phyloP scores from a whole-genome alignment of 2,797 vertebrate genomes.

The Enteromius treurensis region DNA sequence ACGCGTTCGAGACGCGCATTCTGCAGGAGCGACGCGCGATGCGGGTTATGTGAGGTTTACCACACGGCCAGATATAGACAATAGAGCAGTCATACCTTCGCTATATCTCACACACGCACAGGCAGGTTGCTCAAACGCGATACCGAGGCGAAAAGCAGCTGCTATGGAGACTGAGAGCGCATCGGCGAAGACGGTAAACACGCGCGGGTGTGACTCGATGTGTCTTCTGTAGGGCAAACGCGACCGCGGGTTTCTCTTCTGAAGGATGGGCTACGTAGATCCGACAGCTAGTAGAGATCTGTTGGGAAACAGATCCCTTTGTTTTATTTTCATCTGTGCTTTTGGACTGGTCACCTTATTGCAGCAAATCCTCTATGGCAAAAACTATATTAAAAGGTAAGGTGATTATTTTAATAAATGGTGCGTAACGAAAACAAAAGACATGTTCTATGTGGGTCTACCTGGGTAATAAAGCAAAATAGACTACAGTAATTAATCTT shows the following conservation, averaged over 20 bases:
- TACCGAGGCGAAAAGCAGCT: neutral
- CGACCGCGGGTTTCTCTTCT: slow-evolving; percentile 67
- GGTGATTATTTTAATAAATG: slow-evolving; percentile 51
- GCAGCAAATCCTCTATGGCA: slow-evolving; percentile 96
- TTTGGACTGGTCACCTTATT: slow-evolving; percentile 96
- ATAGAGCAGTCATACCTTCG: neutral
- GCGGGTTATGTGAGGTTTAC: slow-evolving; percentile 4
- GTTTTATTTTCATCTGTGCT: slow-evolving; percentile 98
- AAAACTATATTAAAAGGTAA: slow-evolving; percentile 98
- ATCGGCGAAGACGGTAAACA: slow-evolving; percentile 23
- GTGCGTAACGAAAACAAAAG: neutral
- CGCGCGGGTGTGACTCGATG: slow-evolving; percentile 11
- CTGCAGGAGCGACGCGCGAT: slow-evolving; percentile 13
- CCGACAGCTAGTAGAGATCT: slow-evolving; percentile 92
- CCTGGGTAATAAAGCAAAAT: neutral
- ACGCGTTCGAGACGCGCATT: slow-evolving; percentile 16
- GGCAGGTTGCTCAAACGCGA: neutral
- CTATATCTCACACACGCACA: neutral
- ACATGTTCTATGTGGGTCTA: neutral
- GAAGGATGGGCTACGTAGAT: slow-evolving; percentile 92
- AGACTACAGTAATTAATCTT: neutral
- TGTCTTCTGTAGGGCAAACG: slow-evolving; percentile 15
- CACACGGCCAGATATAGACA: neutral
- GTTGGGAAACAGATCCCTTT: slow-evolving; percentile 94
- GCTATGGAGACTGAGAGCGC: slow-evolving; percentile 36